Evolutionary conservation across 2,797 vertebrate species (phyloP).

Genomic region (Gastrophryne carolinensis): DNA sequence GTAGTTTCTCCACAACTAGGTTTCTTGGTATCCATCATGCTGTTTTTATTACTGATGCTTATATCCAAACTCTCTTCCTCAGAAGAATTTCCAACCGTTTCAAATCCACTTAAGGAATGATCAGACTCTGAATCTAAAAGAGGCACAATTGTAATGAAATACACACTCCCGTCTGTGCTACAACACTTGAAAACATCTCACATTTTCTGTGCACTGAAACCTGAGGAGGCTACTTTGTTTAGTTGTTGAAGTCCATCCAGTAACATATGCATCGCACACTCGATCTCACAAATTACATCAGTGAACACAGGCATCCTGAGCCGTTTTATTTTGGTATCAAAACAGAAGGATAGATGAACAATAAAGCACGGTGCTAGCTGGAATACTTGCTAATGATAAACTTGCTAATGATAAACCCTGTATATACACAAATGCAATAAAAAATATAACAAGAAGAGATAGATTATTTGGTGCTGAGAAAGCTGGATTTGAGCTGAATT

Average conservation of each 20-base stretch:
- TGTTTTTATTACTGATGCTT: slow-evolving; percentile 67
- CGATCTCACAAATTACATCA: not conserved
- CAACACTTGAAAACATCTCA: slow-evolving; percentile 58
- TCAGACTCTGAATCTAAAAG: slow-evolving; percentile 88
- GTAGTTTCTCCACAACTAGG: slow-evolving; percentile 74
- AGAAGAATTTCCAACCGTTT: slow-evolving; percentile 79
- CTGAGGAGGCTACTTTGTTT: slow-evolving; percentile 71
- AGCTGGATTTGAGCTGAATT: too few relatives aligned
- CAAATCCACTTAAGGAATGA: slow-evolving; percentile 83
- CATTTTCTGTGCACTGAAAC: slow-evolving; percentile 69
- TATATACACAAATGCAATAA: too few relatives aligned
- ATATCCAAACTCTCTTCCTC: slow-evolving; percentile 73
- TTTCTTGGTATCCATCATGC: slow-evolving; percentile 83
- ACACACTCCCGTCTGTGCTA: slow-evolving; percentile 56
- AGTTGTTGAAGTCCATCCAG: slow-evolving; percentile 63
- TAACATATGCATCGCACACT: slow-evolving; percentile 44
- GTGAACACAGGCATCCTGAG: not conserved
- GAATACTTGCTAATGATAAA: too few relatives aligned
- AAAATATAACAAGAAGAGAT: too few relatives aligned
- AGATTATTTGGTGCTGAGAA: too few relatives aligned
- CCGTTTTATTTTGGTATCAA: not conserved
- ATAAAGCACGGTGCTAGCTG: too few relatives aligned
- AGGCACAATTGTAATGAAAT: slow-evolving; percentile 60
- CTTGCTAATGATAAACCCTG: too few relatives aligned
- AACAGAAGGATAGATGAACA: too few relatives aligned